These are phyloP conservation scores for Cephalopterus ornatus DNA, from an alignment of 2,113 vertebrate species.

Conservation along the genomic window DNA sequence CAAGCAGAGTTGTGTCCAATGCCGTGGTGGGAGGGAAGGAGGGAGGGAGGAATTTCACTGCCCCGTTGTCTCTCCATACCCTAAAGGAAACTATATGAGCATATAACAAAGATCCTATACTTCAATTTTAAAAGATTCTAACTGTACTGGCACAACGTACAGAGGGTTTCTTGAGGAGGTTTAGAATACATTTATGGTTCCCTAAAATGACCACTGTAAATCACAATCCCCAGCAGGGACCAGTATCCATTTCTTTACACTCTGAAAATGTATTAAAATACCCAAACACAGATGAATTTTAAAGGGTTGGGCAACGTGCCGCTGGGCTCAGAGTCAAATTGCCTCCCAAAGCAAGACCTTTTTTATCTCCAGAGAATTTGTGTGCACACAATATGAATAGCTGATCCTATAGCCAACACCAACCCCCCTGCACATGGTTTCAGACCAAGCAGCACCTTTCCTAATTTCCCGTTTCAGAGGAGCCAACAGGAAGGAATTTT, in stretches of 20 bases:
- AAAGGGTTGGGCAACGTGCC: neutral
- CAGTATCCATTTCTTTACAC: neutral
- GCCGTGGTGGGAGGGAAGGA: neutral
- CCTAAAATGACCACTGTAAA: neutral
- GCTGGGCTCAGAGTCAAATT: neutral
- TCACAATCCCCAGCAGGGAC: neutral
- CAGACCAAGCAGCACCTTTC: rapidly evolving
- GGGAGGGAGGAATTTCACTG: neutral
- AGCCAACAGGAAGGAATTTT: neutral
- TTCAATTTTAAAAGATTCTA: neutral
- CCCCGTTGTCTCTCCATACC: neutral
- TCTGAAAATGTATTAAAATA: neutral
- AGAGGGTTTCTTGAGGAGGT: neutral
- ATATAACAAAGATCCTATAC: neutral
- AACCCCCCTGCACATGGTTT: neutral
- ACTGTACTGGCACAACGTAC: neutral
- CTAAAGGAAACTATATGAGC: neutral
- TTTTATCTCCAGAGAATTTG: neutral
- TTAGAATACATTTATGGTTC: neutral
- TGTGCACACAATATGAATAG: neutral
- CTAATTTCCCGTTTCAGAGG: too few species aligned
- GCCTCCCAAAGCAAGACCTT: neutral
- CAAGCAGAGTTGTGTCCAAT: neutral
- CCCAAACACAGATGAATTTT: neutral
- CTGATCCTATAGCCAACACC: neutral